Base-by-base conservation (phyloP, 1,140 invertebrate species). In the Eciton burchellii region DNA sequence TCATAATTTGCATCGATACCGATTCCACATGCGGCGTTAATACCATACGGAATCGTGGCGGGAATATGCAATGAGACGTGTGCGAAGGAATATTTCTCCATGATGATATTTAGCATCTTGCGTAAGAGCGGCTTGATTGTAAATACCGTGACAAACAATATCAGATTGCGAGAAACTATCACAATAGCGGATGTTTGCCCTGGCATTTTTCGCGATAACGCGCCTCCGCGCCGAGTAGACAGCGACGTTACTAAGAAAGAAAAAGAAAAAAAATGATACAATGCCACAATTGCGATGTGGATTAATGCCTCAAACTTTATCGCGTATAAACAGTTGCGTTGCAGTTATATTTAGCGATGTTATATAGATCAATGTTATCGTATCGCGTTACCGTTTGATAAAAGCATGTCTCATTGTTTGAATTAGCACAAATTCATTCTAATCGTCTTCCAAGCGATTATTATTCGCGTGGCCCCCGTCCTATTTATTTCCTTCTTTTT, bases 281-380 rank as follows among this genome's bases (percentile, higher is more conserved):
- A 43, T 54, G 41, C 49, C 16, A 54, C 45, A 77, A 52, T 56
- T 62, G 43, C 41, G 62, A 26, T n/a, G 35, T 43, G 26, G 54
- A 59, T 81, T 62, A 81, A 26, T 43, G 29, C 29, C 68, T 81
- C 60, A 5, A 81, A 62, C 3, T 70, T 81, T 81, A 81, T 81
- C 77, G 26, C 43, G 68, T 73, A 49, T 81, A 81, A 81, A 81
- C 77, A 72, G 63, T 35, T 73, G 77, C 16, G 63, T 21, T 35
- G n/a, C n/a, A 24, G 16, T 26, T 81, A 60, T 72, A 73, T 62
- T 81, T 62, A 81, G 68, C 29, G 49, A 60, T 19, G 43, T 71
- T 70, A 68, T 26, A 43, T 71, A 35, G 43, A 81, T 72, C 41
- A 60, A 59, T 41, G 68, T 62, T 81, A 81, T 81, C 77, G 16